phyloP scores from a whole-genome alignment of 30 jellyfish, hydroid and myxozoan species.

The Calvadosia cruxmelitensis region DNA sequence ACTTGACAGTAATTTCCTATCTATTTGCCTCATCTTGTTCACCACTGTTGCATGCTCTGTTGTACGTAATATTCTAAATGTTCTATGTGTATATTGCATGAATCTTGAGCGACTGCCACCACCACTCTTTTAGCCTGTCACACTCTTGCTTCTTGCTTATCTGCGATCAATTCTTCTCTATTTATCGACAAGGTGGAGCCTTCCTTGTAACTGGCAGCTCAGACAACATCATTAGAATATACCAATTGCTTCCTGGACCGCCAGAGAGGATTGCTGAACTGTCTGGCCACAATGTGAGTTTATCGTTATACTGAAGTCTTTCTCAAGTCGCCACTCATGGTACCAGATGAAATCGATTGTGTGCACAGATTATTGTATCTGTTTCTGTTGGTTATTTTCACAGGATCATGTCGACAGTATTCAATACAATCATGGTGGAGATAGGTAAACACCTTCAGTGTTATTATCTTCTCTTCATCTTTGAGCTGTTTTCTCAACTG shows the following conservation, averaged over 20 bases:
- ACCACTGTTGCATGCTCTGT: no score
- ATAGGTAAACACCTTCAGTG: conserved; percentile 36
- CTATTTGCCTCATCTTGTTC: no score
- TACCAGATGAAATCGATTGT: neutral
- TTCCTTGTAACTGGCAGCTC: conserved; percentile 92
- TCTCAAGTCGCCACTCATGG: neutral
- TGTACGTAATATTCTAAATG: no score
- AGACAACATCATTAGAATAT: conserved; percentile 62
- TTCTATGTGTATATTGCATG: neutral
- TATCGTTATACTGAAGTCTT: neutral
- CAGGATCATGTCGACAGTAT: conserved; percentile 97
- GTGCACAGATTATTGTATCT: neutral
- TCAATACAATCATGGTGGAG: conserved; percentile 63
- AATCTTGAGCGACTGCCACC: neutral
- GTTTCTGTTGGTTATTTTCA: neutral
- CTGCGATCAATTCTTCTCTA: neutral
- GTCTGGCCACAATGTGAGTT: conserved; percentile 60
- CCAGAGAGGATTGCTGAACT: conserved; percentile 86
- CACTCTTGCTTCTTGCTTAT: neutral
- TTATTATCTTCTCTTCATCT: neutral
- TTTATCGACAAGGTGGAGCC: conserved; percentile 57
- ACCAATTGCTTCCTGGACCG: conserved; percentile 87
- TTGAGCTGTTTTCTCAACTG: neutral
- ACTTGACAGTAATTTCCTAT: no score
- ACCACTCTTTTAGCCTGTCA: neutral